Evolutionary conservation across 2,113 vertebrate genomes (phyloP).

Genomic region (Mustelus asterias): DNA sequence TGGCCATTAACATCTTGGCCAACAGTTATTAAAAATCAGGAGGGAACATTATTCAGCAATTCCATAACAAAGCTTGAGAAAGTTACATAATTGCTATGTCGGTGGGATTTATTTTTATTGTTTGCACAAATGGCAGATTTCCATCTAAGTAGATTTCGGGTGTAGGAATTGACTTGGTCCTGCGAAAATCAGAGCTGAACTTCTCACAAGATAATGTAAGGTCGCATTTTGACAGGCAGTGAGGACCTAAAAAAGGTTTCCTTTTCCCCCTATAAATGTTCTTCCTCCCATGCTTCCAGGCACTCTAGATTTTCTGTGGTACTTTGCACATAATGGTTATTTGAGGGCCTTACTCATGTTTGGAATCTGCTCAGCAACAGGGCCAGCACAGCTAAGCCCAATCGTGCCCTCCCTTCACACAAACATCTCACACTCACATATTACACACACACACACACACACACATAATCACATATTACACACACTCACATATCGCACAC

Average conservation of each 20-base stretch:
- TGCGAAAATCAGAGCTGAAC: neutral
- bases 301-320: neutral
- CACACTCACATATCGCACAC: too few species aligned
- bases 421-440: neutral
- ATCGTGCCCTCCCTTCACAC: neutral
- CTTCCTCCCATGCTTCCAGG: neutral
- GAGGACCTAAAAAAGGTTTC: neutral
- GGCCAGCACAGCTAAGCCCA: neutral
- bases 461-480: too few species aligned
- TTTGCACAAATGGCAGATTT: neutral
- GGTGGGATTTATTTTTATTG: neutral
- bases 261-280: neutral
- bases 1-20: neutral
- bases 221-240: neutral
- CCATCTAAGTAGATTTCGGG: neutral
- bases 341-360: neutral
- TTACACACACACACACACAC: too few species aligned
- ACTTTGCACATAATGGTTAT: neutral
- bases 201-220: neutral
- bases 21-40: neutral
- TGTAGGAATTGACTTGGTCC: neutral
- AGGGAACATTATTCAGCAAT: neutral
- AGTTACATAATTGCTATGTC: neutral
- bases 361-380: neutral
- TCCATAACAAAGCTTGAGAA: neutral